Evolutionary conservation across 2,888 invertebrate species (phyloP), one percentile per base, ranked within the genome.

Genomic region (Clusia tigrina): DNA sequence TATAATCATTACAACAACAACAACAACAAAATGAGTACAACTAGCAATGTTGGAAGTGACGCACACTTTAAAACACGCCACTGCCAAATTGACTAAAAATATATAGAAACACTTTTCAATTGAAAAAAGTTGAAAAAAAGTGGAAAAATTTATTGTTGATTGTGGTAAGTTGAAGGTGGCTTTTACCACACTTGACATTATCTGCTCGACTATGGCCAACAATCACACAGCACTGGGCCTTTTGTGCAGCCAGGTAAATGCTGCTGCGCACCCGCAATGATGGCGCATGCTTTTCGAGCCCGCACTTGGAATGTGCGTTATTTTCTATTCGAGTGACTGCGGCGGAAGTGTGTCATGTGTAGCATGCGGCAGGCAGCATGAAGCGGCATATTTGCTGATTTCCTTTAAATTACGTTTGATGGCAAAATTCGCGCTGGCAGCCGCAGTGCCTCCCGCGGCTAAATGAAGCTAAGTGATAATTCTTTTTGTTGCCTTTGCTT

Each of bases 381-480:
- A n/a, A n/a, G n/a, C n/a, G n/a, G n/a, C n/a, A n/a, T n/a, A n/a
- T n/a, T n/a, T n/a, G n/a, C n/a, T 32, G 32, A 32, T 32, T 32
- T 32, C 12, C 12, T 32, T 32, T 32, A 9, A 12, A 12, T 32
- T 6, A 32, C 32, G 32, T 32, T 32, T 32, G 32, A 12, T 12
- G 6, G 32, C 32, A 32, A 32, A 9, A 12, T 32, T 32, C 12
- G 32, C 32, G 6, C 12, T 32, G 32, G 6, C 32, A 9, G 42
- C n/a, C 12, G 15, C 12, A 42, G n/a, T 42, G n/a, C n/a, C 9
- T 42, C 42, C 42, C n/a, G 42, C 42, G 42, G n/a, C 42, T n/a
- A 46, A 26, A 20, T 25, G 24, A 48, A 1, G 52, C 24, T 3
- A 56, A 55, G 60, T 60, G 60, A 60, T 60, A 60, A 60, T 46